phyloP scores from a whole-genome alignment of 2,888 invertebrate genomes.

The Cheilosia pagana region DNA sequence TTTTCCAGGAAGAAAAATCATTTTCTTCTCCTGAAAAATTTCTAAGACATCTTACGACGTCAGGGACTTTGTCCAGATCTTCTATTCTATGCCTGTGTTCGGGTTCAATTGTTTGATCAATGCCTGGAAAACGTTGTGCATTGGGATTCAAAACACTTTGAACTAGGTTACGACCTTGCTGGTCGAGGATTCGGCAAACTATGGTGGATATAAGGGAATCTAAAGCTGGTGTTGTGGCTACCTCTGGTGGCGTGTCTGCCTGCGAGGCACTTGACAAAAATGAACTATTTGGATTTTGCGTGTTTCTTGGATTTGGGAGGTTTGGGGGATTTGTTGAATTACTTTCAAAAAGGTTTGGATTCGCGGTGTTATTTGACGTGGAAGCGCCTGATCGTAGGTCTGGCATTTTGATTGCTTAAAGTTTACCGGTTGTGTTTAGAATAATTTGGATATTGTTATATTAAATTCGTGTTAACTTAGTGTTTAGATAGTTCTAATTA shows the following conservation, averaged over 20 bases:
- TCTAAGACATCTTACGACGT: slow-evolving; percentile 35
- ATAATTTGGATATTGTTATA: too few species aligned
- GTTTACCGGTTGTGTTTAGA: too few species aligned
- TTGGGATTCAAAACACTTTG: slow-evolving; percentile 4
- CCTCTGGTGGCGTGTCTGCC: too few species aligned
- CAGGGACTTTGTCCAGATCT: slow-evolving; percentile 45
- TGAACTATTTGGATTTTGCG: too few species aligned
- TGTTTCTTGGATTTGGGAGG: too few species aligned
- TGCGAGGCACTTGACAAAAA: too few species aligned
- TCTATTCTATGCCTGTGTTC: slow-evolving; percentile 13
- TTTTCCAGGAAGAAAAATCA: slow-evolving; percentile 41
- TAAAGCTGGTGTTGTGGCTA: too few species aligned
- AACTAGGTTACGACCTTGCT: background rate
- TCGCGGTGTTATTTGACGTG: background rate
- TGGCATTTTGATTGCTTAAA: background rate
- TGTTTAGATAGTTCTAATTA: too few species aligned
- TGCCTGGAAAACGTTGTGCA: background rate
- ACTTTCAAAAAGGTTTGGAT: too few species aligned
- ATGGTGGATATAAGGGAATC: too few species aligned
- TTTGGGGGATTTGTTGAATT: too few species aligned
- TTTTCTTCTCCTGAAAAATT: slow-evolving; percentile 40
- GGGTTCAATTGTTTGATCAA: background rate
- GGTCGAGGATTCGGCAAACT: background rate
- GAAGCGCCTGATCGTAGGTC: background rate
- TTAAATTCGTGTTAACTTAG: too few species aligned